A percentile compares a stretch with the other conserved stretches of the same genome.
Conservation (phyloP, 2,888 invertebrate genomes). For the Callinectes sapidus region DNA sequence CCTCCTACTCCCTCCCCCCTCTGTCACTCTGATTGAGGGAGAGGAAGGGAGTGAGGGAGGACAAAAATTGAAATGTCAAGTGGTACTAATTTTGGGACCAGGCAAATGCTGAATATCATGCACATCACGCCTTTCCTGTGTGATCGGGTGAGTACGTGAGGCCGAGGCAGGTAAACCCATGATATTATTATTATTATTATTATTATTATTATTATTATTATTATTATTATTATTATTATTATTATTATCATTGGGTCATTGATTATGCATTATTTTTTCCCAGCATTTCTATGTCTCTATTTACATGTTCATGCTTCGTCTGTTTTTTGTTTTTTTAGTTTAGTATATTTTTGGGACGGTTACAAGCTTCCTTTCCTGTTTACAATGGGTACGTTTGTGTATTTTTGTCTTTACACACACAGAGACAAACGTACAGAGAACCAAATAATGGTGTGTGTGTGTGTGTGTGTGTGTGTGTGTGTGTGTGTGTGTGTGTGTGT, state of each 20-base stretch:
- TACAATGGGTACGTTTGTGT: not conserved
- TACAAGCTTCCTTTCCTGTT: not conserved
- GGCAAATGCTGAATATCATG: not conserved
- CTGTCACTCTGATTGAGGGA: not conserved
- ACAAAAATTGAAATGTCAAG: not conserved
- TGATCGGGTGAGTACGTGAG: not conserved
- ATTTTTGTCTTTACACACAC: not conserved
- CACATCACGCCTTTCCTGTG: not conserved
- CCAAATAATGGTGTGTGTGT: not conserved
- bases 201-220: not conserved
- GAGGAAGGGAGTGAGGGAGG: not conserved
- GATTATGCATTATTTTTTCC: not conserved
- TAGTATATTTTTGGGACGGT: not conserved
- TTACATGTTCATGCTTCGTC: too few species aligned
- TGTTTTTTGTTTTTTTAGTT: not conserved
- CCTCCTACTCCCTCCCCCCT: not conserved
- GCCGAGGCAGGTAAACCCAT: not conserved
- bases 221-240: not conserved
- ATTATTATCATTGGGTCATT: not conserved
- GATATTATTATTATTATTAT: not conserved
- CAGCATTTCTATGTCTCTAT: too few species aligned
- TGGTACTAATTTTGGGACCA: not conserved
- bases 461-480: too few species aligned
- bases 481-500: too few species aligned
- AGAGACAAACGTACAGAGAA: not conserved